Conservation (phyloP, 2,113 vertebrate species). For the Pollimyrus isidori region DNA sequence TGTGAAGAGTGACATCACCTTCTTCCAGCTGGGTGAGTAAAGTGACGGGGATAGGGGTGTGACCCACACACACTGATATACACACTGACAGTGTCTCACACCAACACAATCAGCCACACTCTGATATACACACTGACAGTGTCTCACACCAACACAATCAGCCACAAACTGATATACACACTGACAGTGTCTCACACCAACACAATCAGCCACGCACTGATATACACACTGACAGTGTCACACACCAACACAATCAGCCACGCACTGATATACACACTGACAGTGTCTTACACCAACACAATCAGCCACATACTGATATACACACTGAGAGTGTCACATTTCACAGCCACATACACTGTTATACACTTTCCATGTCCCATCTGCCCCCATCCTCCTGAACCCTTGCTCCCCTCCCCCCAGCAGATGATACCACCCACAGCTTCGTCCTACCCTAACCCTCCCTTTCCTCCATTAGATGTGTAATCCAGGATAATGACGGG, state of each 20-base stretch:
- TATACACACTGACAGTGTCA: background rate
- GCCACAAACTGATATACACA: background rate
- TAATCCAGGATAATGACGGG: constrained; percentile 7
- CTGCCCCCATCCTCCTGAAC: background rate
- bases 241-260: background rate
- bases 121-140: background rate
- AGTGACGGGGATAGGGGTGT: background rate
- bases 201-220: background rate
- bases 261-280: background rate
- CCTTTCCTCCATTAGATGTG: background rate
- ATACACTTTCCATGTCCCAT: background rate
- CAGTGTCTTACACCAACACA: background rate
- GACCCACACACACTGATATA: background rate
- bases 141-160: background rate
- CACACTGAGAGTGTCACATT: too few relatives aligned
- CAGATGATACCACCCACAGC: background rate
- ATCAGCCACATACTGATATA: too few relatives aligned
- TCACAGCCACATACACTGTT: background rate
- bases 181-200: background rate
- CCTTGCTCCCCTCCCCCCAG: too few relatives aligned
- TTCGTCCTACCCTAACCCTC: background rate
- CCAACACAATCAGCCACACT: background rate
- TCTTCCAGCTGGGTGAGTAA: constrained; percentile 81
- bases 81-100: background rate
- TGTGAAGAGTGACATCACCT: constrained; percentile 78